Conservation (phyloP, 2,113 vertebrate genomes). For the Vulpes ferrilata region DNA sequence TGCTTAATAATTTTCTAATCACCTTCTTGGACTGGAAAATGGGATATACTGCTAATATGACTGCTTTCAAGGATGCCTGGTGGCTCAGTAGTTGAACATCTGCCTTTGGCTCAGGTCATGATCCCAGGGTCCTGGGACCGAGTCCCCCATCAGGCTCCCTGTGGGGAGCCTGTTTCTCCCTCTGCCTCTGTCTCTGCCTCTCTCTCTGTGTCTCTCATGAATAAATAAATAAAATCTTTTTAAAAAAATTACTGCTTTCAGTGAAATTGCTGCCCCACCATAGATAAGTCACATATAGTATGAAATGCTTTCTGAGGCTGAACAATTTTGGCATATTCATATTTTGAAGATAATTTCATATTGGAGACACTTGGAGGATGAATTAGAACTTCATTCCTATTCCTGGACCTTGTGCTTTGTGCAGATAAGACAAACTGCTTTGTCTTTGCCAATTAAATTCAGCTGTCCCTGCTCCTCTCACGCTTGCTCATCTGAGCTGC, state of each 20-base stretch:
- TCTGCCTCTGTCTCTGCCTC: too few relatives aligned
- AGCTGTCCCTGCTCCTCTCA: background rate
- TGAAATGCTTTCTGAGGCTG: background rate
- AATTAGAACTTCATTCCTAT: background rate
- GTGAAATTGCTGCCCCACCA: background rate
- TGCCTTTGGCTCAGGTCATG: too few relatives aligned
- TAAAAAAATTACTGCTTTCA: background rate
- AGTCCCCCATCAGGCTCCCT: too few relatives aligned
- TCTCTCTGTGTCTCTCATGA: too few relatives aligned
- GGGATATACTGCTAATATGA: background rate
- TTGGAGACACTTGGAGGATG: background rate
- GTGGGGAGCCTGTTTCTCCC: too few relatives aligned
- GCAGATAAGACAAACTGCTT: background rate
- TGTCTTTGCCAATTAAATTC: background rate
- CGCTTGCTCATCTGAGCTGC: background rate
- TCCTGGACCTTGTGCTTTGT: background rate
- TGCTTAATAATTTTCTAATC: constrained; percentile 68
- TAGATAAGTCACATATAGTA: background rate
- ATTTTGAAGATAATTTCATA: background rate
- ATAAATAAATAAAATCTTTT: too few relatives aligned
- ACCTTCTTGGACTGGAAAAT: background rate
- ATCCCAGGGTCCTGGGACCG: too few relatives aligned
- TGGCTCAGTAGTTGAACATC: too few relatives aligned
- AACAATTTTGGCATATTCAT: background rate
- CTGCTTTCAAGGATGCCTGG: background rate